Evolutionary conservation across 2,113 vertebrate genomes (phyloP).

Genomic region (Anser cygnoides): DNA sequence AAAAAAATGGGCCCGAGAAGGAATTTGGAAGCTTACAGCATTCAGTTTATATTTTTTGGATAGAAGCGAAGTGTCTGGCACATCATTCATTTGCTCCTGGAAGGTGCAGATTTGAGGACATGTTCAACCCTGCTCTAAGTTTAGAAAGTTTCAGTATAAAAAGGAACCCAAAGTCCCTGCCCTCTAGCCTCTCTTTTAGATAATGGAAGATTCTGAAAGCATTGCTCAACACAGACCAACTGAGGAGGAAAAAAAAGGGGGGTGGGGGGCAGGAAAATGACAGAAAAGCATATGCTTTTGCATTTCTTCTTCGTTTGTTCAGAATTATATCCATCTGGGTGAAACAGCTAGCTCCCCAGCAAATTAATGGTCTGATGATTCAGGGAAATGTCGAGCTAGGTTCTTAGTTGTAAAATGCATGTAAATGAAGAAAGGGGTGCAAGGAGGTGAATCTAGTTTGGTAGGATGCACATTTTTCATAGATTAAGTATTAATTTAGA

Average conservation of each 20-base stretch:
- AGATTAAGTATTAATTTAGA: conserved; percentile 10
- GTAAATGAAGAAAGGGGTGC: not conserved
- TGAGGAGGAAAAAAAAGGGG: not conserved
- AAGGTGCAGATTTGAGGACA: conserved; percentile 62
- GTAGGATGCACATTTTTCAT: not conserved
- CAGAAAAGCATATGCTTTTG: conserved; percentile 36
- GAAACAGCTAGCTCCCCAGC: conserved; percentile 1
- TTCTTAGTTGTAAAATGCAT: not conserved
- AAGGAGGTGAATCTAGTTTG: not conserved
- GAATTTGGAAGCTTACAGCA: not conserved
- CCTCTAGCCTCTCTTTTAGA: conserved; percentile 39
- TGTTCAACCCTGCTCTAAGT: conserved; percentile 32
- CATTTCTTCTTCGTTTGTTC: conserved; percentile 44
- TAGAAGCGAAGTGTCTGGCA: conserved; percentile 29
- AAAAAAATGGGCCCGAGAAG: not conserved
- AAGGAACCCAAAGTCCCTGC: conserved; percentile 17
- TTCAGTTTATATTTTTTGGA: conserved; percentile 43
- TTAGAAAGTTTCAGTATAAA: conserved; percentile 37
- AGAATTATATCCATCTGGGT: conserved; percentile 20
- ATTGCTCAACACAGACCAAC: not conserved
- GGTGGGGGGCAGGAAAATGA: not conserved
- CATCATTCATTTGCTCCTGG: conserved; percentile 36
- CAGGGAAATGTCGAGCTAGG: conserved; percentile 2
- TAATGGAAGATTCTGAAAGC: conserved; percentile 40
- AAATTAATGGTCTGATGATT: conserved; percentile 47